phyloP scores from a whole-genome alignment of 2,888 invertebrate genomes.

The Gerosis bhagava region DNA sequence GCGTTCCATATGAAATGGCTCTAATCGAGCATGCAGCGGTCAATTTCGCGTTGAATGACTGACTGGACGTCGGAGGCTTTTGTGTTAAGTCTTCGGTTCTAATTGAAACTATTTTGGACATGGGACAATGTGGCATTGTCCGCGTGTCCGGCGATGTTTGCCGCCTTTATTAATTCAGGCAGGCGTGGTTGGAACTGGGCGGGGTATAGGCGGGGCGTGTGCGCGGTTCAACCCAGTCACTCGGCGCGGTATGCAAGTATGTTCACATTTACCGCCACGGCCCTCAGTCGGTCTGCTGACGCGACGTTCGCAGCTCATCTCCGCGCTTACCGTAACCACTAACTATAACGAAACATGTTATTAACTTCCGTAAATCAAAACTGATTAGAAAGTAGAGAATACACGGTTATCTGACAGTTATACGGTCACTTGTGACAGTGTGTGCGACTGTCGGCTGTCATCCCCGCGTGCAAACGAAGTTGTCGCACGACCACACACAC shows the following conservation, averaged over 20 bases:
- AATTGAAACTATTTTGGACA: constrained; percentile 81
- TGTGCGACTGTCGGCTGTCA: constrained; percentile 13
- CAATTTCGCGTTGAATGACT: constrained; percentile 72
- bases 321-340: constrained; percentile 40
- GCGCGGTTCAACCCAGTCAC: constrained; percentile 53
- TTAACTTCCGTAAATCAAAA: constrained; percentile 19
- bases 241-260: constrained; percentile 42
- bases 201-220: constrained; percentile 54
- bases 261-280: constrained; percentile 36
- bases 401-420: no score
- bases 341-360: constrained; percentile 23
- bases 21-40: constrained; percentile 57
- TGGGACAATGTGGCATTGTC: constrained; percentile 79
- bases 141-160: constrained; percentile 80
- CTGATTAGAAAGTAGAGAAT: not conserved
- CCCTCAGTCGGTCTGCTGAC: constrained; percentile 68
- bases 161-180: constrained; percentile 80
- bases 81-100: constrained; percentile 74
- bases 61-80: constrained; percentile 66
- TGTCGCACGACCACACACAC: constrained; percentile 58
- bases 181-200: constrained; percentile 67
- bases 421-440: constrained; percentile 11
- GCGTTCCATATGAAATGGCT: constrained; percentile 30
- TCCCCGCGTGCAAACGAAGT: constrained; percentile 44
- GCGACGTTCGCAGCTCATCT: constrained; percentile 64